These are phyloP conservation scores for Syrmaticus mikado DNA, from an alignment of 2,113 vertebrate species.

Conservation along the genomic window DNA sequence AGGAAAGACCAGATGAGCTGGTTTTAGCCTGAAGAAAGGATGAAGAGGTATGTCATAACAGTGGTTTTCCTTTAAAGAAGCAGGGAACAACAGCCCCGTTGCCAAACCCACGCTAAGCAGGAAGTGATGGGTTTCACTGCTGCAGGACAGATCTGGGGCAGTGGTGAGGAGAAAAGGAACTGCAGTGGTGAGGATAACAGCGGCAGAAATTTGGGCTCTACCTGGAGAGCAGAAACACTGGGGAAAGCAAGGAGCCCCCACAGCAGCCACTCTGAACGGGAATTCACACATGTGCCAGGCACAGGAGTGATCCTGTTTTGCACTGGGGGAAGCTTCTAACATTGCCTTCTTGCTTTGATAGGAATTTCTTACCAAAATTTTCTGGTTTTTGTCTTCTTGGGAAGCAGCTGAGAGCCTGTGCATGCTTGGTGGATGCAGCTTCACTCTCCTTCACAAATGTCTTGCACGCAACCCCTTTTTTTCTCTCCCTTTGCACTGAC, in stretches of 20 bases:
- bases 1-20: not conserved
- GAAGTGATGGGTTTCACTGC: not conserved
- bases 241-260: not conserved
- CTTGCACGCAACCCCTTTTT: not conserved
- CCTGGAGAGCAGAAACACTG: not conserved
- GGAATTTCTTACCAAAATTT: not conserved
- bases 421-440: not conserved
- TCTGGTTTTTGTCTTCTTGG: not conserved
- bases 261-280: rapidly evolving
- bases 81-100: not conserved
- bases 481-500: not conserved
- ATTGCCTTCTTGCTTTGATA: not conserved
- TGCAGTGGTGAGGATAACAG: not conserved
- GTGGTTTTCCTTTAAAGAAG: not conserved
- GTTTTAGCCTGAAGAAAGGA: not conserved
- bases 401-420: not conserved
- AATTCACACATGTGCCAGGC: not conserved
- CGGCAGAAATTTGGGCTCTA: not conserved
- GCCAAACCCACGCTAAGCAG: not conserved
- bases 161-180: not conserved
- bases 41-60: not conserved
- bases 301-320: rapidly evolving
- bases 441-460: not conserved
- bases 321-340: not conserved
- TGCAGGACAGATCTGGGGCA: not conserved